Evolutionary conservation across 2,797 vertebrate genomes (phyloP).

Genomic region (Chromis chromis): DNA sequence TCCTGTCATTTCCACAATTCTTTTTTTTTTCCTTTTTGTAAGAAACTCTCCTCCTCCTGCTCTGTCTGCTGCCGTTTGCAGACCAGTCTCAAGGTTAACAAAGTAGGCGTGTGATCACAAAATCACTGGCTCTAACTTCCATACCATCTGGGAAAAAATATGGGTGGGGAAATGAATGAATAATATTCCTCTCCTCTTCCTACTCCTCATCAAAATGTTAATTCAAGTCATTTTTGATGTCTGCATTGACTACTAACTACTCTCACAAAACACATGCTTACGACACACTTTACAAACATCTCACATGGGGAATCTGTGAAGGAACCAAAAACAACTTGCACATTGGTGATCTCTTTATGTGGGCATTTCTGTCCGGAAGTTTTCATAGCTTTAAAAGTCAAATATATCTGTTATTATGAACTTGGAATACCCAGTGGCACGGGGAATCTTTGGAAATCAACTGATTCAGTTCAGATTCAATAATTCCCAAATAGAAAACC

Average conservation of each 20-base stretch:
- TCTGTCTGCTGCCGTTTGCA: slow-evolving; percentile 8
- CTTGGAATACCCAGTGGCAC: too few relatives aligned
- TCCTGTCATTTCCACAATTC: not conserved
- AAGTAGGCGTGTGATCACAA: slow-evolving; percentile 22
- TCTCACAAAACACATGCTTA: not conserved
- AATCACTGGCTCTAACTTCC: slow-evolving; percentile 28
- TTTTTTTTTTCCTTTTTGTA: not conserved
- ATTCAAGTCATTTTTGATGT: slow-evolving; percentile 18
- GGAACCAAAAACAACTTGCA: not conserved
- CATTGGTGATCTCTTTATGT: not conserved
- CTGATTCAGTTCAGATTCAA: too few relatives aligned
- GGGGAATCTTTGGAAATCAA: too few relatives aligned
- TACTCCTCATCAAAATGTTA: slow-evolving; percentile 12
- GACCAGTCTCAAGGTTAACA: slow-evolving; percentile 9
- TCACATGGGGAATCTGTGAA: not conserved
- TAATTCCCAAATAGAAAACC: too few relatives aligned
- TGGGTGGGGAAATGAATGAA: slow-evolving; percentile 22
- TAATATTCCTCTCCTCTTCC: slow-evolving; percentile 21
- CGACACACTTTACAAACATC: not conserved
- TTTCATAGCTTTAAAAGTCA: too few relatives aligned
- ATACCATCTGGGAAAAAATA: slow-evolving; percentile 40
- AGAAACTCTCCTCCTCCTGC: slow-evolving; percentile 7
- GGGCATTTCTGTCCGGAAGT: too few relatives aligned
- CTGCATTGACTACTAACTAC: not conserved
- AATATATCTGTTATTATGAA: too few relatives aligned